These are phyloP conservation scores for Andricus curvator DNA, from an alignment of 2,888 invertebrate species.

Conservation along the genomic window DNA sequence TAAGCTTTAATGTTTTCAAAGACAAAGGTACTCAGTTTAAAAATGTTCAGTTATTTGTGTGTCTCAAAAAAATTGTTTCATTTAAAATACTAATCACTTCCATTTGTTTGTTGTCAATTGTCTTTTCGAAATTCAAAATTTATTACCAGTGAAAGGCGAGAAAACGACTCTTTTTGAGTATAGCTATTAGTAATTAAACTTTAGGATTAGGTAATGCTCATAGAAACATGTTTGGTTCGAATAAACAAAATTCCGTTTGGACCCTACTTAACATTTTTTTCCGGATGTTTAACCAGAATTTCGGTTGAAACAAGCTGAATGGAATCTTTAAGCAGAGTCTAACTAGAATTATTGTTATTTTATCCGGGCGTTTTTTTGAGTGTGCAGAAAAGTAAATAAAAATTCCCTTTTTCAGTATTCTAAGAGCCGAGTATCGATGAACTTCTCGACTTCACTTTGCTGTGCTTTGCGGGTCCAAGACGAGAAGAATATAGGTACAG, in stretches of 20 bases:
- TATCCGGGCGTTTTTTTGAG: not conserved
- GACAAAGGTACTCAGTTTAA: too few relatives aligned
- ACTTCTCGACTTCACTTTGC: slow-evolving; percentile 23
- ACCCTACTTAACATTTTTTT: not conserved
- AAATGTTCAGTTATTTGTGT: too few relatives aligned
- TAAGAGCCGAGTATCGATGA: slow-evolving; percentile 28
- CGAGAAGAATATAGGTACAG: slow-evolving; percentile 24
- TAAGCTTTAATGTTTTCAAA: too few relatives aligned
- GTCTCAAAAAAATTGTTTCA: too few relatives aligned
- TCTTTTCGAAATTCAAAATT: too few relatives aligned
- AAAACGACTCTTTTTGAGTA: too few relatives aligned
- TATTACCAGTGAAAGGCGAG: too few relatives aligned
- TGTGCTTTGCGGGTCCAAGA: slow-evolving; percentile 25
- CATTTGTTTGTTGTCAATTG: too few relatives aligned
- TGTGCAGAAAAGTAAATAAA: not conserved
- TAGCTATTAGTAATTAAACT: too few relatives aligned
- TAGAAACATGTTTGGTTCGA: not conserved
- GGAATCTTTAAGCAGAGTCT: not conserved
- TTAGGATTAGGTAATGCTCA: not conserved
- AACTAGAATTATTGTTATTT: not conserved
- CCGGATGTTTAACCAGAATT: too few relatives aligned
- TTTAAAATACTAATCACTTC: too few relatives aligned
- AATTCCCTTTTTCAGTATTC: slow-evolving; percentile 37
- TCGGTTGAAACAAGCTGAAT: not conserved
- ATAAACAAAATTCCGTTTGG: too few relatives aligned